Conservation (phyloP, 1,140 invertebrate species). For the Drusus annulatus region DNA sequence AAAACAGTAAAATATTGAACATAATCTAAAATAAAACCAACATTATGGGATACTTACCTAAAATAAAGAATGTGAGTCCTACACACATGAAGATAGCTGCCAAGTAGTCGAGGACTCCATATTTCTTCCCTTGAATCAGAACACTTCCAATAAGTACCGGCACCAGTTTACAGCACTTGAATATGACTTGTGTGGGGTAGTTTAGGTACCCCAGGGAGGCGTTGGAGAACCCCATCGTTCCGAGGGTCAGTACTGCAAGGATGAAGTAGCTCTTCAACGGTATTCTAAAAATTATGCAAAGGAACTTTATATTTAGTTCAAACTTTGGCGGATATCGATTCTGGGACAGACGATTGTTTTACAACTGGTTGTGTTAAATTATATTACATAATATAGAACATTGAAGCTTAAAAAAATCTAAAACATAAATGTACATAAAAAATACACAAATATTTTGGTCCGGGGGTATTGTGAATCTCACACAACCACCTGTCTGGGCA, state of each 20-base stretch:
- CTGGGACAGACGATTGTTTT: too few species aligned
- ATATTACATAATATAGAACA: too few species aligned
- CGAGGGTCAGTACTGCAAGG: conserved; percentile 89
- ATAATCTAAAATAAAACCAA: too few species aligned
- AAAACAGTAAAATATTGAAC: too few species aligned
- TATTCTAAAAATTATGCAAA: conserved; percentile 77
- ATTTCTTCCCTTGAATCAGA: conserved; percentile 92
- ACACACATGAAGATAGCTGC: conserved; percentile 91
- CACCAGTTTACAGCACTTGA: conserved; percentile 97
- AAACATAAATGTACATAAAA: too few species aligned
- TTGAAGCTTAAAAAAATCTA: too few species aligned
- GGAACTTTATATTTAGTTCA: too few species aligned
- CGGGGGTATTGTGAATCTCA: too few species aligned
- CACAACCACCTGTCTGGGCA: too few species aligned
- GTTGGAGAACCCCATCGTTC: conserved; percentile 97
- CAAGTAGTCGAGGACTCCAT: conserved; percentile 86
- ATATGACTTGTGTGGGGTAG: conserved; percentile 95
- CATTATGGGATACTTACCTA: conserved; percentile 66
- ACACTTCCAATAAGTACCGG: conserved; percentile 95
- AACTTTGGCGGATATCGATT: too few species aligned
- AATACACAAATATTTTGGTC: too few species aligned
- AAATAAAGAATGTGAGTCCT: conserved; percentile 92
- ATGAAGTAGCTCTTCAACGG: conserved; percentile 86
- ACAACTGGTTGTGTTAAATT: too few species aligned
- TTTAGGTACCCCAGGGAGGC: conserved; percentile 95